Conservation (phyloP, 1,140 invertebrate species). For the Drosophila miranda region DNA sequence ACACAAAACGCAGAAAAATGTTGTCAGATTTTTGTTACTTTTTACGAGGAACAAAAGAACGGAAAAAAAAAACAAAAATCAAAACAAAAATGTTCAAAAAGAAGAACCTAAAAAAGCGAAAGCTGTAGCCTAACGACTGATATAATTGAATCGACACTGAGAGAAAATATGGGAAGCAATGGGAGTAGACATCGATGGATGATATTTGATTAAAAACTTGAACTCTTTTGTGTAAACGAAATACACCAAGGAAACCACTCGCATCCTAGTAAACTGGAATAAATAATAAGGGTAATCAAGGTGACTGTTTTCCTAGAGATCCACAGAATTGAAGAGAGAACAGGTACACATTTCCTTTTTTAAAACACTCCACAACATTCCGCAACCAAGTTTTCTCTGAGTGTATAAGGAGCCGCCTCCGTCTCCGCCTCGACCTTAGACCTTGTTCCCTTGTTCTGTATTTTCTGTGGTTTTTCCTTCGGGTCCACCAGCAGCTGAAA, state of each 20-base stretch:
- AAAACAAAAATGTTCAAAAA: slow-evolving; percentile 30
- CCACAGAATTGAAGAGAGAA: no score
- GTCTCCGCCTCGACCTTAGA: no score
- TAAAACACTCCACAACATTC: no score
- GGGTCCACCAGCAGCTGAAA: slow-evolving; percentile 6
- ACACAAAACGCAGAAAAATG: slow-evolving; percentile 26
- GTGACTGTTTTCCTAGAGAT: no score
- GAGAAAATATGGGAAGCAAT: slow-evolving; percentile 3
- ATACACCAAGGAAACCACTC: no score
- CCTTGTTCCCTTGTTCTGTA: slow-evolving; percentile 7
- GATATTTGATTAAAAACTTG: no score
- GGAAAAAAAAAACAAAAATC: slow-evolving; percentile 14
- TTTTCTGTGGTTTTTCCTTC: slow-evolving; percentile 16
- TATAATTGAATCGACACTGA: slow-evolving; percentile 30
- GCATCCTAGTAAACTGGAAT: no score
- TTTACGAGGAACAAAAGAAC: slow-evolving; percentile 41
- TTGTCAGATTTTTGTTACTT: slow-evolving; percentile 61
- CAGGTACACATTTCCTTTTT: no score
- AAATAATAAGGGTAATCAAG: no score
- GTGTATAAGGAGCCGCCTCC: not conserved
- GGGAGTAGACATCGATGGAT: no score
- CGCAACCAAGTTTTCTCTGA: no score
- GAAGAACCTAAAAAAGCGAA: slow-evolving; percentile 23
- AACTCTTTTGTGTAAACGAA: no score
- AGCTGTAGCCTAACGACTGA: slow-evolving; percentile 12